Conservation (phyloP, 92 coral and sea anemone species). For the Actinernus sp. region DNA sequence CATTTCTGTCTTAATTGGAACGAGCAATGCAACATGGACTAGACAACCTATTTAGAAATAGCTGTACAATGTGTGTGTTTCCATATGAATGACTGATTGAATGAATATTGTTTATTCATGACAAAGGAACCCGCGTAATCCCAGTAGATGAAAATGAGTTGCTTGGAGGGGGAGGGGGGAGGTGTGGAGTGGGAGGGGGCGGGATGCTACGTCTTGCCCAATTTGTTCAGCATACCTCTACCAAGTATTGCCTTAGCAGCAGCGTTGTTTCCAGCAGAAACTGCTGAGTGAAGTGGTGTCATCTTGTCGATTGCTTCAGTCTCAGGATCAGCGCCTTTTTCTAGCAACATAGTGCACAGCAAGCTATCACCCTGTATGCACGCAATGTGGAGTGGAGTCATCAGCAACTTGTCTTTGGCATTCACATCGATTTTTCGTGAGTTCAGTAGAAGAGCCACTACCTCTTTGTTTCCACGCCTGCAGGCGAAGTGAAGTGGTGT, state of each 20-base stretch:
- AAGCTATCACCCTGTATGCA: conserved; percentile 66
- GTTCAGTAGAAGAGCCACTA: conserved; percentile 49
- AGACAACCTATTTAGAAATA: too few relatives aligned
- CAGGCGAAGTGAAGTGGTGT: conserved; percentile 77
- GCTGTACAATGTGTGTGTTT: too few relatives aligned
- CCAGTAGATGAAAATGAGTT: too few relatives aligned
- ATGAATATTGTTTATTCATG: too few relatives aligned
- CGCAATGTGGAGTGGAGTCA: conserved; percentile 75
- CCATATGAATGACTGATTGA: too few relatives aligned
- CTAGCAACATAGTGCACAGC: conserved; percentile 51
- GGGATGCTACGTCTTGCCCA: too few relatives aligned
- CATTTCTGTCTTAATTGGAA: too few relatives aligned
- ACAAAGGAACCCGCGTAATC: too few relatives aligned
- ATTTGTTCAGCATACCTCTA: conserved; percentile 78
- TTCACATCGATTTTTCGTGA: conserved; percentile 33
- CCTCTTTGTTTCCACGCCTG: conserved; percentile 61
- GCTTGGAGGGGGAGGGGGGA: too few relatives aligned
- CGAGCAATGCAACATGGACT: too few relatives aligned
- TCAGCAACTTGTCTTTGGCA: conserved; percentile 37
- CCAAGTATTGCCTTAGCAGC: conserved; percentile 48
- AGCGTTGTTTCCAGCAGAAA: conserved; percentile 38
- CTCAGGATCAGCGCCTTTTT: conserved; percentile 57
- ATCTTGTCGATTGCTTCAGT: conserved; percentile 50
- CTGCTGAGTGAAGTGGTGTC: conserved; percentile 85
- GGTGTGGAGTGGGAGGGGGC: too few relatives aligned